Evolutionary conservation across 2,797 vertebrate species (phyloP).

Genomic region (Saxicola maurus): DNA sequence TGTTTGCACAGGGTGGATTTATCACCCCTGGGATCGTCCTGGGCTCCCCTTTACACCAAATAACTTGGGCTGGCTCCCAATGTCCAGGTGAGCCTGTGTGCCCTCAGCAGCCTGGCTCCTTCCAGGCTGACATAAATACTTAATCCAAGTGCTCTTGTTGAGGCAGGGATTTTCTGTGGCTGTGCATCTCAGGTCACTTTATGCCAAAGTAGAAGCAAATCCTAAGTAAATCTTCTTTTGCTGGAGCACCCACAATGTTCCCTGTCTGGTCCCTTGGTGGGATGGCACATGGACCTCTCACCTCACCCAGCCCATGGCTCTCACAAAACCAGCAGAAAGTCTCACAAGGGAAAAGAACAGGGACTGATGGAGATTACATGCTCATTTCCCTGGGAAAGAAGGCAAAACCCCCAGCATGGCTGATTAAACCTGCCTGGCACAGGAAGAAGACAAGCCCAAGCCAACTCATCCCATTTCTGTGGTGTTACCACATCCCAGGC

Average conservation of each 20-base stretch:
- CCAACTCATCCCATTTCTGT: background rate
- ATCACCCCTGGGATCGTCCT: accelerated
- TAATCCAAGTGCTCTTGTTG: background rate
- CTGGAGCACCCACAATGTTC: accelerated
- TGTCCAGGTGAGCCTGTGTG: background rate
- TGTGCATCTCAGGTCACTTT: background rate
- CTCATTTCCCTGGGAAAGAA: background rate
- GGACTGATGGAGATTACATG: accelerated
- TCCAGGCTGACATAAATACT: background rate
- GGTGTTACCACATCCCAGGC: background rate
- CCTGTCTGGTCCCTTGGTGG: background rate
- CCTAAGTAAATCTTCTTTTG: background rate
- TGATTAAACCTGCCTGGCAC: background rate
- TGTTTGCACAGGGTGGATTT: background rate
- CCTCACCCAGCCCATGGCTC: background rate
- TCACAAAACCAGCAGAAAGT: background rate
- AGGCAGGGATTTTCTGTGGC: background rate
- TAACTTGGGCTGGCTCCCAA: background rate
- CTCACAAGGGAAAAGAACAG: background rate
- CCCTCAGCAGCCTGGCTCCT: background rate
- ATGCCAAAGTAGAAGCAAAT: background rate
- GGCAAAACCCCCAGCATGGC: background rate
- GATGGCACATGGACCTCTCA: background rate
- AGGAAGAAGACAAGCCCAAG: background rate
- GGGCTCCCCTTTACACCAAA: background rate